Base-by-base conservation (phyloP, 1,140 invertebrate species). In the Gryon sp. region DNA sequence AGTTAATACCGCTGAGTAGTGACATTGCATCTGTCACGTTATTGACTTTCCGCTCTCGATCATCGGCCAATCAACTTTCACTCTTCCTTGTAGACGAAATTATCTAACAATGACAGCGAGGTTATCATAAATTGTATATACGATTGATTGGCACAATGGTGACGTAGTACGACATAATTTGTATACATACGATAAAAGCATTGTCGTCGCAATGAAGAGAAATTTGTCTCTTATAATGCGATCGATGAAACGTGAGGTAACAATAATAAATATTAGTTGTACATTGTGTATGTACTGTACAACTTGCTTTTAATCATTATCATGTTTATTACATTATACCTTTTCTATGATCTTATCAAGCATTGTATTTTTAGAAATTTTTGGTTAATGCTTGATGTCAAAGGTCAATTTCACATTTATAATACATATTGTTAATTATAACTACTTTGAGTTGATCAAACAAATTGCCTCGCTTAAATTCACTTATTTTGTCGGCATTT, bases 51-150 rank as follows among this genome's bases (percentile, higher is more conserved):
- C 52, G 76, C 45, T 78, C 57, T 66, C 70, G 76, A 74, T 74
- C 76, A 70, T 74, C 65, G 59, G 16, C 43, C 65, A 74, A 69
- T 74, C 63, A 74, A 78, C 76, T 78, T 78, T 78, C 76, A 70
- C 70, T 74, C 57, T 59, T 78, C 63, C 45, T 26, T 28, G 43
- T 34, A 70, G 43, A 70, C 60, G 18, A 65, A 69, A 78, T 75
- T 74, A 74, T 78, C 63, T 65, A 78, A 74, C 76, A 78, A 78
- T 74, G 65, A 78, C 65, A 57, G 41, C 34, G 59, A 60, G 14
- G 19, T 78, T 70, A 62, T 69, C 57, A 73, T 74, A 63, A 78
- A 73, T 74, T 78, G 66, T 62, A 41, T 30, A 16, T 34, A 41
- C 63, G 65, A 59, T 70, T 36, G 59, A 69, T 63, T 55, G 46